phyloP scores from a whole-genome alignment of 2,113 vertebrate genomes.

The Cephalopholis sonnerati region DNA sequence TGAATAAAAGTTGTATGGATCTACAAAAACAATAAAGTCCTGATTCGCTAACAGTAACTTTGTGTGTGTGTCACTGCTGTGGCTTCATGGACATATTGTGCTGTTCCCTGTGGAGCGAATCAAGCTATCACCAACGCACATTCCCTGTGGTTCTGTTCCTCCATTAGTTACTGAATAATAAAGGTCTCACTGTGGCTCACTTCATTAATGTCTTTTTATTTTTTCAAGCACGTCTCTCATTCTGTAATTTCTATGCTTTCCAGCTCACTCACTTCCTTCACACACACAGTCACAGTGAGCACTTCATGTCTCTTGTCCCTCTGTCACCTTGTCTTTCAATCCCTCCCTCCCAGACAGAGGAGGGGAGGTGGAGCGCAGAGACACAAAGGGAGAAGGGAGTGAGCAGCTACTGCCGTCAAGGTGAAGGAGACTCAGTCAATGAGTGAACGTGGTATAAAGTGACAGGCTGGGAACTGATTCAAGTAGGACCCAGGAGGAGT shows the following conservation, averaged over 20 bases:
- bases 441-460: conserved; percentile 48
- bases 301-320: conserved; percentile 49
- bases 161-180: conserved; percentile 55
- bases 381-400: conserved; percentile 52
- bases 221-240: conserved; percentile 36
- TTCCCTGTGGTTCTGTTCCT: conserved; percentile 47
- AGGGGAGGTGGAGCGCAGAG: conserved; percentile 32
- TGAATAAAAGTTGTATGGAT: conserved; percentile 5
- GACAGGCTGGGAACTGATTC: conserved; percentile 50
- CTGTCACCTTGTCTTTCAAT: conserved; percentile 69
- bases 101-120: conserved; percentile 22
- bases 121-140: conserved; percentile 19
- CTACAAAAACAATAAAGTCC: conserved; percentile 12
- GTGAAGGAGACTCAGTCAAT: conserved; percentile 43
- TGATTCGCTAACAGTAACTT: not conserved
- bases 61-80: conserved; percentile 18
- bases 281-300: conserved; percentile 25
- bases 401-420: conserved; percentile 49
- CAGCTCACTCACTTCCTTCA: conserved; percentile 22
- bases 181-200: conserved; percentile 52
- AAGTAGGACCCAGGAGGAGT: conserved; percentile 32
- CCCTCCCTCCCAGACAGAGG: conserved; percentile 56
- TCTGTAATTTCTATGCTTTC: conserved; percentile 35
- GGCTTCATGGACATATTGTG: conserved; percentile 4
- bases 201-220: conserved; percentile 48